Percentiles rank a stretch among this genome's conserved stretches.
Conservation (phyloP, 1,140 invertebrate genomes). For the Drosophila bipectinata region DNA sequence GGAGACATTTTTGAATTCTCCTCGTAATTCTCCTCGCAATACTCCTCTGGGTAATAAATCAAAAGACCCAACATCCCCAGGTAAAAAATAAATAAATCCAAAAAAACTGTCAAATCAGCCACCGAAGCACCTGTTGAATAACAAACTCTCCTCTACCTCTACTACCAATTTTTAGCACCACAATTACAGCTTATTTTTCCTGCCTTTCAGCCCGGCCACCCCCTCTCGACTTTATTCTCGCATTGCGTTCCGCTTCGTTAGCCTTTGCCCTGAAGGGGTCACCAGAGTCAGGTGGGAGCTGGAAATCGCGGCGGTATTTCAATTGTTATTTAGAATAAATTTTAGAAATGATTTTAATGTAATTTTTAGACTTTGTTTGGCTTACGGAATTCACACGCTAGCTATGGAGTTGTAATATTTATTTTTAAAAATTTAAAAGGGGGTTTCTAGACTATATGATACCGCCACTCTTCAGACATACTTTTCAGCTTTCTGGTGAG, state of each 20-base stretch:
- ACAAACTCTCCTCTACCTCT: slow-evolving; percentile 9
- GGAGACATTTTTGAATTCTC: background rate
- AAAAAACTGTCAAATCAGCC: slow-evolving; percentile 10
- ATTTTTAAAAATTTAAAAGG: background rate
- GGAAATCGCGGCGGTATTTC: slow-evolving; percentile 21
- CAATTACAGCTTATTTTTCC: slow-evolving; percentile 32
- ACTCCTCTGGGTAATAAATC: background rate
- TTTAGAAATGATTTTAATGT: slow-evolving; percentile 10
- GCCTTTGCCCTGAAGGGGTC: slow-evolving; percentile 28
- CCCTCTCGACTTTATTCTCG: slow-evolving; percentile 6
- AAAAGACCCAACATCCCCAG: background rate
- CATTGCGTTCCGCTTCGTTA: slow-evolving; percentile 62
- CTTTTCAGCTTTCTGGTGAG: too few relatives aligned
- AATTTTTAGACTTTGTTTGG: background rate
- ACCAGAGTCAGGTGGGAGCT: slow-evolving; percentile 20
- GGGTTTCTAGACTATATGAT: too few relatives aligned
- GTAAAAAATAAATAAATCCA: background rate
- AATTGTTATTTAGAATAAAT: slow-evolving; percentile 27
- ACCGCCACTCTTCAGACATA: too few relatives aligned
- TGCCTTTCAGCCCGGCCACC: background rate
- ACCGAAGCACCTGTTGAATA: slow-evolving; percentile 57
- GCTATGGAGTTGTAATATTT: background rate
- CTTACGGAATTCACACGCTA: background rate
- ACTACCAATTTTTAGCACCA: slow-evolving; percentile 11
- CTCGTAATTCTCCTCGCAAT: background rate